Evolutionary conservation across 2,113 vertebrate species (phyloP).

Genomic region (Austrofundulus limnaeus): DNA sequence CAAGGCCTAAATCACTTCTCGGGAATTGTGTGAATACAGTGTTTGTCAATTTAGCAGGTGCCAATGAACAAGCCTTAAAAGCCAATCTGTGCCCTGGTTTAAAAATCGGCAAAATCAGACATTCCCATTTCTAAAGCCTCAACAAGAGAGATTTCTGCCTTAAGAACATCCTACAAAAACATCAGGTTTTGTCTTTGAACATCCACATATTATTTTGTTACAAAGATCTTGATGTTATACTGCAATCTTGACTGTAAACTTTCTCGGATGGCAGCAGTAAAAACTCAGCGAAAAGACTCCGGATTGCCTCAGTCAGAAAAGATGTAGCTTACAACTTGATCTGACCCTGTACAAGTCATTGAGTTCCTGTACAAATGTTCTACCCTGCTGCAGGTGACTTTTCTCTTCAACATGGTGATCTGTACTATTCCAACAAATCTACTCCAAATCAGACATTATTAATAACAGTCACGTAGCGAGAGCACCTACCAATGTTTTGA

Average conservation of each 20-base stretch:
- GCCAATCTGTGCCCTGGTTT: not conserved
- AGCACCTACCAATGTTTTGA: slow-evolving; percentile 90
- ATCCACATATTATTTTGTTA: not conserved
- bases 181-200: slow-evolving; percentile 17
- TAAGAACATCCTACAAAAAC: slow-evolving; percentile 67
- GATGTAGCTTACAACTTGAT: too few relatives aligned
- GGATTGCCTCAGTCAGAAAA: too few relatives aligned
- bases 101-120: not conserved
- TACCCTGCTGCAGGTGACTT: too few relatives aligned
- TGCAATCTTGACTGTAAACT: not conserved
- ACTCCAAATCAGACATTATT: not conserved
- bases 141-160: slow-evolving; percentile 65
- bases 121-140: slow-evolving; percentile 72
- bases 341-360: too few relatives aligned
- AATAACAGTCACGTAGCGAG: slow-evolving; percentile 4
- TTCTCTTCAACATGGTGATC: too few relatives aligned
- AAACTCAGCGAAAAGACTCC: too few relatives aligned
- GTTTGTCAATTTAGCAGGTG: slow-evolving; percentile 2
- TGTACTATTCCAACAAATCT: too few relatives aligned
- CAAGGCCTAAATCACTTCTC: not conserved
- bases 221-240: not conserved
- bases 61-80: slow-evolving; percentile 35
- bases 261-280: too few relatives aligned
- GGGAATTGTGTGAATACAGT: not conserved
- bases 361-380: too few relatives aligned